Evolutionary conservation across 2,888 invertebrate species (phyloP).

Genomic region (Athalia circularis): DNA sequence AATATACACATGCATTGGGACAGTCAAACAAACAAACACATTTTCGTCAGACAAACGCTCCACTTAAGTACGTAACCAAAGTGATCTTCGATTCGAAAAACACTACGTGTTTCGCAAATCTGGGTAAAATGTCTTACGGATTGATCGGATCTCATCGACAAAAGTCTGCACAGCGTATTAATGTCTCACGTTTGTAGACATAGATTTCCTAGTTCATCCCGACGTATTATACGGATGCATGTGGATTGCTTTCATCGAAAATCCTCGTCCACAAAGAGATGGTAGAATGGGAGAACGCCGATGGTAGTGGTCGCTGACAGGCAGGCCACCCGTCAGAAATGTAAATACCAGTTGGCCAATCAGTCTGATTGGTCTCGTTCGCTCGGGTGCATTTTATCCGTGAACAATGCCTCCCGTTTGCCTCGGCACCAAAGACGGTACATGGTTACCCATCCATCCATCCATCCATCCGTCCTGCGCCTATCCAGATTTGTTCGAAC

Average conservation of each 20-base stretch:
- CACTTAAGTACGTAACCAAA: too few species aligned
- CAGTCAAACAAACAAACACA: not conserved
- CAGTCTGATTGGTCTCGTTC: slow-evolving; percentile 73
- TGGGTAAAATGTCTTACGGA: too few species aligned
- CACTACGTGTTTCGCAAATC: too few species aligned
- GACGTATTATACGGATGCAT: slow-evolving; percentile 8
- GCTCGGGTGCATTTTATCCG: slow-evolving; percentile 70
- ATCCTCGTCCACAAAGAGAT: not conserved
- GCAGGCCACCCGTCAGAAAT: slow-evolving; percentile 60
- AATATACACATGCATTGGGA: not conserved
- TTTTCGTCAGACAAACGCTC: too few species aligned
- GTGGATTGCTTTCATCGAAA: slow-evolving; percentile 23
- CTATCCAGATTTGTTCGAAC: not conserved
- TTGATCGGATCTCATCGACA: too few species aligned
- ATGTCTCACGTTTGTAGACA: not conserved
- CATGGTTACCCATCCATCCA: not conserved
- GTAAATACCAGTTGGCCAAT: slow-evolving; percentile 72
- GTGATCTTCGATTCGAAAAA: too few species aligned
- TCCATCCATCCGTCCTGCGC: not conserved
- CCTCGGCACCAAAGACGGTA: slow-evolving; percentile 7
- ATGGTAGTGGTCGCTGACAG: slow-evolving; percentile 19
- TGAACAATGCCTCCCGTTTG: slow-evolving; percentile 44
- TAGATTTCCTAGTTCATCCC: slow-evolving; percentile 22
- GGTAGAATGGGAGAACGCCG: too few species aligned
- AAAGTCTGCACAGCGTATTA: too few species aligned